Conservation (phyloP, 2,888 invertebrate genomes). For the Pheosia gnoma region DNA sequence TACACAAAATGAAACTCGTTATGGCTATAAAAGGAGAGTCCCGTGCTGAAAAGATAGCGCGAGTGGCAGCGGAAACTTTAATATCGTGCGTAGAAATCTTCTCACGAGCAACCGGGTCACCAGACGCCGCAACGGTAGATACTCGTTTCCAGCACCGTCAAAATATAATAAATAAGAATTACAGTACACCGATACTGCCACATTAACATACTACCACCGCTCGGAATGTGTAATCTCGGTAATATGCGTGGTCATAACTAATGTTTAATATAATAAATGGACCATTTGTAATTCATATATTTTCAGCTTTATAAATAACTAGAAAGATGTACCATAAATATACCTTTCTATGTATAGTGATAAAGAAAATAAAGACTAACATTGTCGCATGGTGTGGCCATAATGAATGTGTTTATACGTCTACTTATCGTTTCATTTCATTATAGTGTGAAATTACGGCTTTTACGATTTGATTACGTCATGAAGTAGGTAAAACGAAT, state of each 20-base stretch:
- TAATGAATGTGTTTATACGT: too few species aligned
- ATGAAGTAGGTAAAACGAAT: neutral
- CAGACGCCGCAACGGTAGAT: conserved; percentile 68
- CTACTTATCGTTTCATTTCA: neutral
- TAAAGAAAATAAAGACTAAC: too few species aligned
- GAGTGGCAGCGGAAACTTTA: conserved; percentile 12
- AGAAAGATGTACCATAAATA: conserved; percentile 26
- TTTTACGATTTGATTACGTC: neutral
- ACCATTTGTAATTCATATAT: conserved; percentile 39
- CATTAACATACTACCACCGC: conserved; percentile 30
- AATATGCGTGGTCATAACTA: conserved; percentile 24
- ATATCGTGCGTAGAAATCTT: conserved; percentile 58
- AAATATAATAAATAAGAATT: conserved; percentile 54
- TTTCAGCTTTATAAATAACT: conserved; percentile 31
- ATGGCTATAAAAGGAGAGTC: conserved; percentile 3
- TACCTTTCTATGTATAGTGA: conserved; percentile 23
- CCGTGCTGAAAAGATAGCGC: conserved; percentile 1
- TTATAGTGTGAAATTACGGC: neutral
- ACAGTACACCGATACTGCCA: conserved; percentile 37
- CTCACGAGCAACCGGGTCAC: conserved; percentile 65
- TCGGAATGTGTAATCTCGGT: conserved; percentile 25
- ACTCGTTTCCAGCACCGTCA: conserved; percentile 47
- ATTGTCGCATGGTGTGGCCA: too few species aligned
- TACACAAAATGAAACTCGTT: neutral
- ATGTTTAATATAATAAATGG: conserved; percentile 32